Evolutionary conservation across 2,888 invertebrate genomes (phyloP), one percentile per base, ranked within the genome.

Genomic region (Abrostola triplasia): DNA sequence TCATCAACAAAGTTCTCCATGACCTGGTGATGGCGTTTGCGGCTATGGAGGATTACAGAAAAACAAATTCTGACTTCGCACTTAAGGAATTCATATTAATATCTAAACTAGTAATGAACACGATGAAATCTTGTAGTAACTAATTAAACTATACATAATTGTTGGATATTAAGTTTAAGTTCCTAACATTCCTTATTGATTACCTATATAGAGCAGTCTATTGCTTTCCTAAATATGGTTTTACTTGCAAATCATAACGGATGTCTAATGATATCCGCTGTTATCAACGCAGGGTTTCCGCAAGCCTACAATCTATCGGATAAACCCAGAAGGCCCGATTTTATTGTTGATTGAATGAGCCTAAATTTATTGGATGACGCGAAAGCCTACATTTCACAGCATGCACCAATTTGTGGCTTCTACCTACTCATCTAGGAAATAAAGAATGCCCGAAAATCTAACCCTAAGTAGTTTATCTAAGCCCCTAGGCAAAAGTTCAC

Each of bases 21-120:
- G 88, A 90, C 55, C 75, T 92, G 13, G 84, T 87, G 9, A 70
- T 74, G 59, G 69, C 87, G 0, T 91, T 89, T 61, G 85, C 85
- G 0, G 67, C 82, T 1, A 66, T 88, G 10, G 79, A 85, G 0
- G 81, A 84, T 5, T 77, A 69, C 44, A 83, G 79, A 40, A 80
- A 77, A 54, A 76, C 68, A 11, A 83, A 75, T 49, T 65, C 72
- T 36, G 78, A 82, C 1, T 68, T 73, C 6, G 73, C 79, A 5
- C 62, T 88, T 4, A 67, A 82, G n/a, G 83, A 85, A 13, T 92
- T 90, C 63, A 67, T 72, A 37, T 68, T 70, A 36, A 67, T 89
- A 24, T 80, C 91, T 0, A 81, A 84, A 51, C 60, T 74, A 12
- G 72, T 92, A 6, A 81, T 87, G 53, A 70, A 83, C 6, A 64